A percentile compares a stretch with the other conserved stretches of the same genome.
These are phyloP conservation scores for Bathybates hornii DNA, from an alignment of 2,113 vertebrate species.

Conservation along the genomic window DNA sequence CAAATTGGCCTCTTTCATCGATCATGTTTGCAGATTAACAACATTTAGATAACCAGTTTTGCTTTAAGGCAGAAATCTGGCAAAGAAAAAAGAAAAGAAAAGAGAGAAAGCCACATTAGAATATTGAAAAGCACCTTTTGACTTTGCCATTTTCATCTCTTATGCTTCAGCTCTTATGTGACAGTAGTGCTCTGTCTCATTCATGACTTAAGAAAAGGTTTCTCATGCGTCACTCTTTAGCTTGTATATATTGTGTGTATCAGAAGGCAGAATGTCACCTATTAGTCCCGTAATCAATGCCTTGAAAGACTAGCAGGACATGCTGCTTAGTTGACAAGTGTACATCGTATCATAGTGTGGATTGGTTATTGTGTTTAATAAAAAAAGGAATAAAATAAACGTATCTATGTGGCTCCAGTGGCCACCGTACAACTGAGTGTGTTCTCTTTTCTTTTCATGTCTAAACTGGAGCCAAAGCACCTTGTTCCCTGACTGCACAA, in stretches of 20 bases:
- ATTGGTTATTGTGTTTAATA: constrained; percentile 70
- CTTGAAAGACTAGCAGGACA: constrained; percentile 45
- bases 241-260: constrained; percentile 64
- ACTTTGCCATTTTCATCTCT: constrained; percentile 41
- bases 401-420: constrained; percentile 45
- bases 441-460: background rate
- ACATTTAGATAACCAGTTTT: background rate
- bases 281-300: constrained; percentile 50
- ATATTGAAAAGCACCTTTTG: constrained; percentile 18
- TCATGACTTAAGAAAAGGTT: constrained; percentile 40
- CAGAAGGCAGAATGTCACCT: constrained; percentile 52
- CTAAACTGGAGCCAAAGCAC: background rate
- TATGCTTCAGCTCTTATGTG: constrained; percentile 59
- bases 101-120: background rate
- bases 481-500: background rate
- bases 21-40: background rate
- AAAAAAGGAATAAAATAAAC: constrained; percentile 57
- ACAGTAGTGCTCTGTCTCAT: constrained; percentile 60
- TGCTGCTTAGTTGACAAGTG: constrained; percentile 47
- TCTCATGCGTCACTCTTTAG: constrained; percentile 56
- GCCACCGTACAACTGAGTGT: constrained; percentile 38
- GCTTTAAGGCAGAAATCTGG: background rate
- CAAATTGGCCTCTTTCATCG: constrained; percentile 7
- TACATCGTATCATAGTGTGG: constrained; percentile 62
- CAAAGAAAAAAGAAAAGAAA: background rate